Base-by-base conservation (phyloP, 1,140 invertebrate genomes). In the Metaphire vulgaris region DNA sequence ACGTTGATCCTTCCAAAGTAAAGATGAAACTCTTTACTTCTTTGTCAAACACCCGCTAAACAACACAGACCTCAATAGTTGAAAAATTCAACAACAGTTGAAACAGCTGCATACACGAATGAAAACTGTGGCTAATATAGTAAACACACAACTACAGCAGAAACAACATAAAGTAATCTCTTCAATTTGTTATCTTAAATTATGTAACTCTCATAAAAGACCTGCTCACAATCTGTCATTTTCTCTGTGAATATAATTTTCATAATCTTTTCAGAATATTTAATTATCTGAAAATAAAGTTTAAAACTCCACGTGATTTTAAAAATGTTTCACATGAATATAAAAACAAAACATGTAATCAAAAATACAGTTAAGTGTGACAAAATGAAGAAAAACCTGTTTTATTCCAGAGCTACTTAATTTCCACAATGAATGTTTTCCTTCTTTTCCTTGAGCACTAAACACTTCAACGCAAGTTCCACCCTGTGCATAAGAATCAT, bases 1-100 rank as follows among this genome's bases (percentile, higher is more conserved):
- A 79, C 34, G 81, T 76, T 2, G 79, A 74, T 15, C 84, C 84
- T 69, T 85, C 83, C n/a, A 85, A 74, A 67, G 69, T 76, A 56
- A 82, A 83, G 12, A 85, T 77, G 80, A 80, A 84, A 28, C 83
- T 81, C 74, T 84, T 84, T 2, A 85, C 83, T 33, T 85, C 84
- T 77, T 84, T 84, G 16, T 85, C 84, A 81, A 82, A 85, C 33
- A 80, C 76, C 83, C 84, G 65, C n/a, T 56, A 77, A 30, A 28
- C 15, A 74, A 67, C 1, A 68, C 21, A 56, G 41, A 56, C 21
- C 21, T 56, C 41, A 56, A 12, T 56, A 56, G 21, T 12, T 56
- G 21, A 6, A 56, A 12, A 21, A 6, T 56, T 56, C 41, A 56
- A 56, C 6, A 12, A 56, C 6, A 12, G 6, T 56, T 56, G 41